phyloP scores from a whole-genome alignment of 2,888 invertebrate genomes.

The Macrophya annulata region DNA sequence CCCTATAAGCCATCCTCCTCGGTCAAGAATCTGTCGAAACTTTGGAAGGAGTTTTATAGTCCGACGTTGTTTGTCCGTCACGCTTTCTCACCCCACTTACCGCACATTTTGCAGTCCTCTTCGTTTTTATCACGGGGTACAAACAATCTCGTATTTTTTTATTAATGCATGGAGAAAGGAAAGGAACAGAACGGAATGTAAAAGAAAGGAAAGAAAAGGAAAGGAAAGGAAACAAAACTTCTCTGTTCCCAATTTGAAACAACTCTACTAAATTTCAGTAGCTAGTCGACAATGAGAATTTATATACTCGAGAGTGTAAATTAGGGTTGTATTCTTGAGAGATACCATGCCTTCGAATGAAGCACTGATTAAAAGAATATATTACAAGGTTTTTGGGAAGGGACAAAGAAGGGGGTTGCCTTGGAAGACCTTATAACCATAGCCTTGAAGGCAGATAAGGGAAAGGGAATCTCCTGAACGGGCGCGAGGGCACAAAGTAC shows the following conservation, averaged over 20 bases:
- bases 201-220: background rate
- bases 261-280: slow-evolving; percentile 29
- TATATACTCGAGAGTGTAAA: slow-evolving; percentile 27
- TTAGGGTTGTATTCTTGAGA: slow-evolving; percentile 13
- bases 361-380: slow-evolving; percentile 50
- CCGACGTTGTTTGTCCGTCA: slow-evolving; percentile 12
- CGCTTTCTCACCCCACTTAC: background rate
- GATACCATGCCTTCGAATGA: slow-evolving; percentile 29
- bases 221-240: background rate
- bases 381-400: slow-evolving; percentile 37
- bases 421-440: slow-evolving; percentile 45
- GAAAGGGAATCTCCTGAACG: slow-evolving; percentile 37
- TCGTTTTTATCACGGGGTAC: background rate
- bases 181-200: background rate
- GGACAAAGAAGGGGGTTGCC: background rate
- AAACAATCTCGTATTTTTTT: slow-evolving; percentile 28
- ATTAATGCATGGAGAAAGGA: slow-evolving; percentile 11
- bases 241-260: slow-evolving; percentile 27
- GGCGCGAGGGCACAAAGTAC: slow-evolving; percentile 45
- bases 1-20: background rate
- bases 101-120: background rate
- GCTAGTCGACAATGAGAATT: slow-evolving; percentile 41
- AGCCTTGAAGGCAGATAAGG: slow-evolving; percentile 46
- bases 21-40: slow-evolving; percentile 21
- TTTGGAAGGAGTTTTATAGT: slow-evolving; percentile 13